phyloP scores from a whole-genome alignment of 2,797 vertebrate species.

The Amazonetta brasiliensis region DNA sequence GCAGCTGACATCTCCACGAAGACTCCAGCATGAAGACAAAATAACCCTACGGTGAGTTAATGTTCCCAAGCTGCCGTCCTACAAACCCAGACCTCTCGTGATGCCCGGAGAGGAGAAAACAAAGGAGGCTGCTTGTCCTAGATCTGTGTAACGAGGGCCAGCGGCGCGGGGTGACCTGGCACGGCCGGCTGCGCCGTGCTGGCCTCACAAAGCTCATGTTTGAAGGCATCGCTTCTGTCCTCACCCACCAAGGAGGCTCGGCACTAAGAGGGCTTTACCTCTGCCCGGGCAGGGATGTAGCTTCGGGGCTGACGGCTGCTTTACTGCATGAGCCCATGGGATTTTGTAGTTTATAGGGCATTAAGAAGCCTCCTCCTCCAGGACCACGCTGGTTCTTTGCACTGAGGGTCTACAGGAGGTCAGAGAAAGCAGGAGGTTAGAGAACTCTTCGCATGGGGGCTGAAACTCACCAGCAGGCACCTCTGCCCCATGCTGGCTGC shows the following conservation, averaged over 20 bases:
- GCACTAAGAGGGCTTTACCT: background rate
- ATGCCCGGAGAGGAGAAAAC: background rate
- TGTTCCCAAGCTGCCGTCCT: background rate
- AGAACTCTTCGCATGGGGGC: accelerated
- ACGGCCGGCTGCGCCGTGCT: accelerated
- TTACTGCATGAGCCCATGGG: accelerated
- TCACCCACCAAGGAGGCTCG: too few relatives aligned
- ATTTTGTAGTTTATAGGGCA: background rate
- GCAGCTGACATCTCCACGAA: slow-evolving; percentile 72
- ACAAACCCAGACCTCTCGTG: background rate
- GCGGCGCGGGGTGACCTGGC: background rate
- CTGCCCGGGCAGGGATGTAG: background rate
- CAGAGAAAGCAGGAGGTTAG: background rate
- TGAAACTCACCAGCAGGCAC: background rate
- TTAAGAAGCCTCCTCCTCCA: background rate
- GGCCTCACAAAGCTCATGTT: background rate
- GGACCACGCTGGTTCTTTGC: background rate
- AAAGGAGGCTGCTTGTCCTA: slow-evolving; percentile 1
- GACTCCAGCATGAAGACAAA: slow-evolving; percentile 50
- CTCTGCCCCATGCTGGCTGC: background rate
- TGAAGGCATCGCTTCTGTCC: accelerated
- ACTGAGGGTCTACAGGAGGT: background rate
- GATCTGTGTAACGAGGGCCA: background rate
- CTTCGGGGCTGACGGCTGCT: accelerated
- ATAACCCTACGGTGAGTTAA: slow-evolving; percentile 18